Conservation (phyloP, 2,797 vertebrate genomes). For the Corythornis leucogaster region DNA sequence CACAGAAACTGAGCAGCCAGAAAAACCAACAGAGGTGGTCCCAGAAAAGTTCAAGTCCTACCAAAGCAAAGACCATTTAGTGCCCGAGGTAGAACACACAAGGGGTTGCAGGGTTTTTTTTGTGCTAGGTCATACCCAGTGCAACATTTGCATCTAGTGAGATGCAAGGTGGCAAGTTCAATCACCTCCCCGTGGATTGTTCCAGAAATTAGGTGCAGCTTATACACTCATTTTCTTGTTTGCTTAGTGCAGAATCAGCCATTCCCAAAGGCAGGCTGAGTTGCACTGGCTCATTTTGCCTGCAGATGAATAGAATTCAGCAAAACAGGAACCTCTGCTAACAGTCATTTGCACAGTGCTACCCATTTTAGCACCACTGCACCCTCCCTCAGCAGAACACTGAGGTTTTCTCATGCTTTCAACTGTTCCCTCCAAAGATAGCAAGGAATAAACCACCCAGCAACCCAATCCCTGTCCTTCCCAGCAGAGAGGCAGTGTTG, state of each 20-base stretch:
- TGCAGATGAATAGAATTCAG: not conserved
- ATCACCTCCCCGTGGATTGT: not conserved
- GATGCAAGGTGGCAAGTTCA: not conserved
- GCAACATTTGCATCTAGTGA: not conserved
- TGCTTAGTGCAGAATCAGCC: conserved; percentile 40
- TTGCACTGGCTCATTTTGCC: not conserved
- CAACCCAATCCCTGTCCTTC: not conserved
- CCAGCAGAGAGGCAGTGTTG: not conserved
- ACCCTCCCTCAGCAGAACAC: not conserved
- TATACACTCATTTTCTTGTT: not conserved
- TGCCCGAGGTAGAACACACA: fast-evolving
- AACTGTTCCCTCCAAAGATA: not conserved
- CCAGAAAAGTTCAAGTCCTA: not conserved
- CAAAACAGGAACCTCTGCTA: conserved; percentile 17
- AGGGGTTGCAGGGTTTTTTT: fast-evolving
- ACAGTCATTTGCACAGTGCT: not conserved
- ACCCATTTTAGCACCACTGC: fast-evolving
- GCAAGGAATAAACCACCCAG: not conserved
- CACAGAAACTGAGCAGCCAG: not conserved
- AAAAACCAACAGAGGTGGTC: fast-evolving
- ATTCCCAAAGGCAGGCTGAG: not conserved
- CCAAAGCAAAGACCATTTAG: not conserved
- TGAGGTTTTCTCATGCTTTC: not conserved
- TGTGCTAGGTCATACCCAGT: not conserved
- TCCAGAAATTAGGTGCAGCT: conserved; percentile 18